Base-by-base conservation (phyloP, 2,888 invertebrate genomes). In the Ligdia adustata region DNA sequence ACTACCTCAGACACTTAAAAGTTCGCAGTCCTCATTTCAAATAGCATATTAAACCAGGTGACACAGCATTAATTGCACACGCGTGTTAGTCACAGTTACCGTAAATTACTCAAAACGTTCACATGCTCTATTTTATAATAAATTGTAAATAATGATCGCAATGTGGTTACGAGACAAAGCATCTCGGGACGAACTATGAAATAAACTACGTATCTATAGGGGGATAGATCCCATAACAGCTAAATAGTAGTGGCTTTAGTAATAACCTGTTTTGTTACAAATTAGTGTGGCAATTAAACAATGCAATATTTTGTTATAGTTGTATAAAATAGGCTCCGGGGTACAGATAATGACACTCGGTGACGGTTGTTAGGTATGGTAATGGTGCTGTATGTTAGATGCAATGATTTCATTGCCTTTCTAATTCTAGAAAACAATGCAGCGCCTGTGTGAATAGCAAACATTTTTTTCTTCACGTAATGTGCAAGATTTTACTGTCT, bases 231-330 rank as follows among this genome's bases (percentile, higher is more conserved):
- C 45, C 54, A 52, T 48, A 59, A 46, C 46, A 41, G 48, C 43
- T 44, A 55, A 44, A 64, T 64, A 65, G 65, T 59, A 56, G 59
- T 49, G 15, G 31, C 45, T 60, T n/a, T n/a, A n/a, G n/a, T n/a
- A 64, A 60, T 67, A 55, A 59, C 57, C 46, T 57, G 60, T 61
- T 64, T 67, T 62, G 65, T 66, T 60, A 37, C 48, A 34, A n/a
- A n/a, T n/a, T 44, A 47, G 35, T 35, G 38, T 52, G 41, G 52
- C 49, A 52, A 63, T 63, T 61, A 55, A 57, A 62, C 57, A 70
- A 64, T 31, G 32, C 35, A 56, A 53, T 47, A 58, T 53, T 55
- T 54, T 58, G 61, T 56, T 55, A 57, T 56, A 38, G 20, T 28
- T 13, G 38, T 41, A 42, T 33, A 45, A 37, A 46, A 51, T 52